Conservation (phyloP, 2,888 invertebrate genomes). For the Beris morrisii region DNA sequence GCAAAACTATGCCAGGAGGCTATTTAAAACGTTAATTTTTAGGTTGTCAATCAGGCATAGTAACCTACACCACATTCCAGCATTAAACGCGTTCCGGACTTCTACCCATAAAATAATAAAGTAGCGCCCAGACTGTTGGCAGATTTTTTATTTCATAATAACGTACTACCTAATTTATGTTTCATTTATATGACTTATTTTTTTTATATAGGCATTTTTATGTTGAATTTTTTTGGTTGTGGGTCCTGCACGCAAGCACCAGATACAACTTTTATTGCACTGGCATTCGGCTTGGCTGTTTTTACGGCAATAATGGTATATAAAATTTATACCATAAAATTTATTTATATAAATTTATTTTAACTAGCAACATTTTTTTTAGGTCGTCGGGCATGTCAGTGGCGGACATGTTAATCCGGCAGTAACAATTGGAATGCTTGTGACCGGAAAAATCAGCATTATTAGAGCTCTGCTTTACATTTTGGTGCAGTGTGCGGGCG, state of each 20-base stretch:
- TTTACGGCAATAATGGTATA: constrained; percentile 77
- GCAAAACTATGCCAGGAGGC: too few relatives aligned
- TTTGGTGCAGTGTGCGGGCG: constrained; percentile 79
- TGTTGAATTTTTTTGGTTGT: constrained; percentile 89
- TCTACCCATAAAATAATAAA: too few relatives aligned
- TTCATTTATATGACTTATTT: neutral
- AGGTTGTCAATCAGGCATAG: too few relatives aligned
- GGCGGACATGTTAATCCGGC: constrained; percentile 94
- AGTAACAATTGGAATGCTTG: constrained; percentile 79
- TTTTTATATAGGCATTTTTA: constrained; percentile 64
- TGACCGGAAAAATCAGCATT: constrained; percentile 76
- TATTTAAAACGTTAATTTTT: too few relatives aligned
- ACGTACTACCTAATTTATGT: too few relatives aligned
- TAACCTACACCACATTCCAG: too few relatives aligned
- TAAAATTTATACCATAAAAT: too few relatives aligned
- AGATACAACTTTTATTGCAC: constrained; percentile 66
- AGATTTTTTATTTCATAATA: too few relatives aligned
- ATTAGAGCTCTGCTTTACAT: constrained; percentile 77
- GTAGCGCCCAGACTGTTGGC: too few relatives aligned
- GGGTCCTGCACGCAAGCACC: constrained; percentile 69
- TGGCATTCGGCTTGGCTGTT: constrained; percentile 85
- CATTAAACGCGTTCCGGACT: too few relatives aligned
- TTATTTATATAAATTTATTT: neutral
- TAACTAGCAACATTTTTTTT: constrained; percentile 44
- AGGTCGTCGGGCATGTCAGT: constrained; percentile 83